phyloP scores from a whole-genome alignment of 2,113 vertebrate genomes.

The Cygnus atratus region DNA sequence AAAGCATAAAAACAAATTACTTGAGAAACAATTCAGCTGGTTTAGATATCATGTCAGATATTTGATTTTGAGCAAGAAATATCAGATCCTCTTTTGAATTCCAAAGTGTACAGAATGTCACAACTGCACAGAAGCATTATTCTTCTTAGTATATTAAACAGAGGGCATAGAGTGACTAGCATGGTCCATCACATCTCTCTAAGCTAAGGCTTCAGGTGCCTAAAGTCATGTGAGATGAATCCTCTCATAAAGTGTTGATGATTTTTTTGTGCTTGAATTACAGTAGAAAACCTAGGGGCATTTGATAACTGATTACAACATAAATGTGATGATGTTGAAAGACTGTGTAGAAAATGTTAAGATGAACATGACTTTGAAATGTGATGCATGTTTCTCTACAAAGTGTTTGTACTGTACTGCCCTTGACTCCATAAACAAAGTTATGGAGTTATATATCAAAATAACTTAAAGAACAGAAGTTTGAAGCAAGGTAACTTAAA shows the following conservation, averaged over 20 bases:
- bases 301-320: not conserved
- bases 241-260: not conserved
- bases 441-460: not conserved
- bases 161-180: not conserved
- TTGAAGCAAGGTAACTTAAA: not conserved
- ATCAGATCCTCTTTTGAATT: not conserved
- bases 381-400: not conserved
- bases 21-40: not conserved
- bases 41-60: not conserved
- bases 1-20: not conserved
- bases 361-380: not conserved
- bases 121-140: not conserved
- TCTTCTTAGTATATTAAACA: not conserved
- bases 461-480: not conserved
- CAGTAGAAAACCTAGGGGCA: not conserved
- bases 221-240: not conserved
- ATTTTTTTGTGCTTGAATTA: not conserved
- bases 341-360: not conserved
- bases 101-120: not conserved
- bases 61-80: not conserved
- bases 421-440: not conserved
- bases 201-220: not conserved
- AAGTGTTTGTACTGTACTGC: rapidly evolving
- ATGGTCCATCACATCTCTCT: not conserved
- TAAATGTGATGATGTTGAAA: not conserved